A percentile compares a stretch with the other conserved stretches of the same genome.
Evolutionary conservation across 2,888 invertebrate genomes (phyloP).

Genomic region (Trachelus stipa): DNA sequence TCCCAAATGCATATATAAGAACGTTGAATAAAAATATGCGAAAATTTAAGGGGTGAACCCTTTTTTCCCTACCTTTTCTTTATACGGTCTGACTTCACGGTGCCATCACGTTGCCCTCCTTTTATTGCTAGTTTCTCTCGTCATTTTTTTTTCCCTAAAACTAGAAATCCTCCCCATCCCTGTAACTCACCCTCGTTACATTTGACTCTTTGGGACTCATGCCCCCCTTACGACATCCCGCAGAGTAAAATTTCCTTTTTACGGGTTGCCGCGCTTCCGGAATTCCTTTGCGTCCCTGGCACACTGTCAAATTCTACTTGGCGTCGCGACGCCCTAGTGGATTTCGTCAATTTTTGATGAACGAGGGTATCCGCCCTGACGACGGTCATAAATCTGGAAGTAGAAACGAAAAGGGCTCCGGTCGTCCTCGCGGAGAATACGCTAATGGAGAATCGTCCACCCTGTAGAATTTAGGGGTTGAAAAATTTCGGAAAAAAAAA

Average conservation of each 20-base stretch:
- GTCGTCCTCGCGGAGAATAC: not conserved
- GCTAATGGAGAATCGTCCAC: not conserved
- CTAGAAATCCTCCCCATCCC: not conserved
- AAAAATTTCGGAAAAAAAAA: not conserved
- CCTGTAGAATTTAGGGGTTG: not conserved
- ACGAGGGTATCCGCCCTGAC: not conserved
- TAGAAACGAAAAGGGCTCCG: not conserved
- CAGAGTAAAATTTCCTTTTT: not conserved
- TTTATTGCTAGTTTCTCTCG: not conserved
- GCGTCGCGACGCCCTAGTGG: not conserved
- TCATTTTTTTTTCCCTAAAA: not conserved
- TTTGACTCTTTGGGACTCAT: not conserved
- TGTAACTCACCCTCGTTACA: not conserved
- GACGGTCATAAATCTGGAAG: slow-evolving; percentile 1
- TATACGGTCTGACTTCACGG: not conserved
- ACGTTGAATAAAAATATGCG: not conserved
- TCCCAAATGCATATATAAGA: not conserved
- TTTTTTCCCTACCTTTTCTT: not conserved
- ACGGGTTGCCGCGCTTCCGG: not conserved
- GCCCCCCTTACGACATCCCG: not conserved
- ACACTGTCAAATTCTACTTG: not conserved
- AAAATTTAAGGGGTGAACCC: not conserved
- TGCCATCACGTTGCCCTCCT: not conserved
- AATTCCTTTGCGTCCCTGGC: not conserved
- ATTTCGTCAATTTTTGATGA: slow-evolving; percentile 20